A percentile compares a stretch with the other conserved stretches of the same genome.
Evolutionary conservation across 2,888 invertebrate genomes (phyloP).

Genomic region (Stegana nigrithorax): DNA sequence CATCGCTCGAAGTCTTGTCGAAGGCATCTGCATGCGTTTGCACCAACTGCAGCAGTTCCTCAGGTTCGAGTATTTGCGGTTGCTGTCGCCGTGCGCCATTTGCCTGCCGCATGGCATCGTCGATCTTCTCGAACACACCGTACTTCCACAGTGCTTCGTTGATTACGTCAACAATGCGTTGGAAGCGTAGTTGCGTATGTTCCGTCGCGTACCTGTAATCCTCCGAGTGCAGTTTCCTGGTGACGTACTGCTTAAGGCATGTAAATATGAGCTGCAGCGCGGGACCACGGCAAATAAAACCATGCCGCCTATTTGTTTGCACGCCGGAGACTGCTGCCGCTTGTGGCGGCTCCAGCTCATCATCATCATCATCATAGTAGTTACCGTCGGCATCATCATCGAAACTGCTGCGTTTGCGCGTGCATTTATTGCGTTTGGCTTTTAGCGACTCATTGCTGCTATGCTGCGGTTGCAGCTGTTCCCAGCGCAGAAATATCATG

Average conservation of each 20-base stretch:
- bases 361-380: conserved; percentile 44
- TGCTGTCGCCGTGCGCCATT: conserved; percentile 38
- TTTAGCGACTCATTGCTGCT: conserved; percentile 1
- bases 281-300: conserved; percentile 58
- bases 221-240: conserved; percentile 63
- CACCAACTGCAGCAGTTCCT: conserved; percentile 60
- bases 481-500: conserved; percentile 65
- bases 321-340: not conserved
- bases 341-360: conserved; percentile 24
- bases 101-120: conserved; percentile 42
- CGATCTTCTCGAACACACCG: conserved; percentile 61
- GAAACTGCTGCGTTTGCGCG: conserved; percentile 22
- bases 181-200: conserved; percentile 54
- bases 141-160: conserved; percentile 65
- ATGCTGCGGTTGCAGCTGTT: conserved; percentile 47
- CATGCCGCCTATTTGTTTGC: conserved; percentile 34
- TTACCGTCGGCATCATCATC: conserved; percentile 34
- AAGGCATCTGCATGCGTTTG: conserved; percentile 52
- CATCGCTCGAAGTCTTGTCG: conserved; percentile 64
- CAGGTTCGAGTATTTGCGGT: conserved; percentile 46
- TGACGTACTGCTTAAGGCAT: conserved; percentile 59
- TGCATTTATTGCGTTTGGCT: not conserved
- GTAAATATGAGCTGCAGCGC: conserved; percentile 53
- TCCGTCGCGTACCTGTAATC: conserved; percentile 58
- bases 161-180: conserved; percentile 56